Percentiles rank a stretch among this genome's conserved stretches.
phyloP scores from a whole-genome alignment of 2,888 invertebrate species.

The Acleris literana region DNA sequence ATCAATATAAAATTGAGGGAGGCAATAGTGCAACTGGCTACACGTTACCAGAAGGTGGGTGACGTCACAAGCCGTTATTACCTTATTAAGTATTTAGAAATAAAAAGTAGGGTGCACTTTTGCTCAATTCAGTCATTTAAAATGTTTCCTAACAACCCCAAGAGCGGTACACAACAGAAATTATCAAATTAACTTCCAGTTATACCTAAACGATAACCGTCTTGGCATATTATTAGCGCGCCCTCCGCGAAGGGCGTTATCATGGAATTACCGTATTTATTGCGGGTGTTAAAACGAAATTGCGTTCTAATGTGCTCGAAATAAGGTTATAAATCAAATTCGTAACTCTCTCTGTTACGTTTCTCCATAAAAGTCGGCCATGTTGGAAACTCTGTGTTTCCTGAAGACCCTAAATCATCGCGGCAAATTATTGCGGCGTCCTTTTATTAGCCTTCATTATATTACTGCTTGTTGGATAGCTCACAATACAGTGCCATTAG shows the following conservation, averaged over 20 bases:
- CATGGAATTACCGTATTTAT: slow-evolving; percentile 46
- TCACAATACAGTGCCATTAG: slow-evolving; percentile 34
- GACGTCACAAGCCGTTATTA: neutral
- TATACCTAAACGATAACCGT: slow-evolving; percentile 35
- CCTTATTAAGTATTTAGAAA: neutral
- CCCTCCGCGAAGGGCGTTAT: slow-evolving; percentile 52
- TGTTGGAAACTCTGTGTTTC: slow-evolving; percentile 52
- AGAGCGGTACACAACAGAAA: slow-evolving; percentile 15
- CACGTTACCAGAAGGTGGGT: no score
- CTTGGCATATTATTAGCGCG: slow-evolving; percentile 48
- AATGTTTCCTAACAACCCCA: slow-evolving; percentile 34
- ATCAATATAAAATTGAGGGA: no score
- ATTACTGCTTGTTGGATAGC: slow-evolving; percentile 36
- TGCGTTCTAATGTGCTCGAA: slow-evolving; percentile 22
- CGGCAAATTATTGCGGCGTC: slow-evolving; percentile 52
- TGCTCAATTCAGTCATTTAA: slow-evolving; percentile 30
- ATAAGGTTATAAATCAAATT: slow-evolving; percentile 31
- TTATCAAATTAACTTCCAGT: slow-evolving; percentile 37
- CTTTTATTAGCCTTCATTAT: slow-evolving; percentile 53
- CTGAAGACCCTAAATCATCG: slow-evolving; percentile 56
- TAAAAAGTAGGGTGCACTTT: slow-evolving; percentile 7
- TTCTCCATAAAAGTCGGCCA: slow-evolving; percentile 49
- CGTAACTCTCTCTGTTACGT: slow-evolving; percentile 13
- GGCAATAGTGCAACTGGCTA: no score
- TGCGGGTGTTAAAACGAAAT: slow-evolving; percentile 13